Evolutionary conservation across 1,140 invertebrate genomes (phyloP), one percentile per base, ranked within the genome.

Genomic region (Aphaenogaster rudis): DNA sequence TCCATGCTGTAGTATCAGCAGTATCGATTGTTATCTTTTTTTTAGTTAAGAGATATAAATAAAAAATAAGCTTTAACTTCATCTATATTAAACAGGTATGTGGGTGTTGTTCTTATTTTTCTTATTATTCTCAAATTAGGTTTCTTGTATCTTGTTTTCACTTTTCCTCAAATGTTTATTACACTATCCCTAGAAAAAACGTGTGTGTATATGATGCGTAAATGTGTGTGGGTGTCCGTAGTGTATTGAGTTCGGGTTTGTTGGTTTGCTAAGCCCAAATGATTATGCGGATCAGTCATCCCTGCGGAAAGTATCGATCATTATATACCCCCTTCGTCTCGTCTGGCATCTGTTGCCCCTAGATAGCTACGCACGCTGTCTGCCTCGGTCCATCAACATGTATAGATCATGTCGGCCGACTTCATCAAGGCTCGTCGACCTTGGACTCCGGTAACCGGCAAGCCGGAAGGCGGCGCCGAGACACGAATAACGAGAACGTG

Each of bases 1-100:
- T 86, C 66, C 80, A 79, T 48, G 78, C 67, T 74, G 39, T 50
- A 59, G 74, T 86, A 81, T 89, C 69, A 87, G 87, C 89, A 88
- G 90, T 90, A 90, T 91, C 89, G 89, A 90, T 91, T 84, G 87
- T 91, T 84, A 67, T 88, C 39, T 69, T 5, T 45, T 67, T 69
- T 48, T 69, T 64, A 7, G 28, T 69, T 28, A 15, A 69, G 21
- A 33, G 1, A 33, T 21, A 45, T 48, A 48, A 48, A 15, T 28
- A 28, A 69, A 69, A 48, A 45, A 50, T 13, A 11, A 48, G 11
- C 5, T 21, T 11, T 5, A 28, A 15, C 36, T 67, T 28, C 28
- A 8, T 69, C 1, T 50, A 4, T 42, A 28, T 69, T 42, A 11
- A 28, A 7, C 42, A 8, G 2, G 0, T 21, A 13, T 69, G n/a